Conservation (phyloP, 2,888 invertebrate genomes). For the Steromphala cineraria region DNA sequence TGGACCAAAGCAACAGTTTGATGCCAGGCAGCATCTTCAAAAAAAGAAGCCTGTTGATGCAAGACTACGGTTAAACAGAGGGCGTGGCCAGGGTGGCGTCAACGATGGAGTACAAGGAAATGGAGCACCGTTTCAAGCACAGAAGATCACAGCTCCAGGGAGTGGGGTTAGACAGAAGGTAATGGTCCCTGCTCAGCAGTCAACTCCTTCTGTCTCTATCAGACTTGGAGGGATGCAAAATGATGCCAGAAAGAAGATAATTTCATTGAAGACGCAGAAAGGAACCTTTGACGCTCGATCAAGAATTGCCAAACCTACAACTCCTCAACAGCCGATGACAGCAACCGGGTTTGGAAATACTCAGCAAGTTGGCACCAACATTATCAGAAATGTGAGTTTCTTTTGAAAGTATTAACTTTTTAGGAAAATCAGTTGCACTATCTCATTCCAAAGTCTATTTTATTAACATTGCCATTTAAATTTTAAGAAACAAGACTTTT, state of each 20-base stretch:
- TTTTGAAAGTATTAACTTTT: background rate
- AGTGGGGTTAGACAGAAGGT: background rate
- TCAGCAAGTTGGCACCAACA: conserved; percentile 8
- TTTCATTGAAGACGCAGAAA: conserved; percentile 43
- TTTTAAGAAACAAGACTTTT: no score
- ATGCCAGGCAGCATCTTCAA: conserved; percentile 37
- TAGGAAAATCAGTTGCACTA: no score
- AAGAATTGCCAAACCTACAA: conserved; percentile 43
- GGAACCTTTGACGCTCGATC: conserved; percentile 56
- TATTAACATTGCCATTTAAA: no score
- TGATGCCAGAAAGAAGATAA: conserved; percentile 47
- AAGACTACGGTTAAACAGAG: conserved; percentile 37
- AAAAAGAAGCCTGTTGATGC: conserved; percentile 37
- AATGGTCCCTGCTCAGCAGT: background rate
- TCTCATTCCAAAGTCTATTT: no score
- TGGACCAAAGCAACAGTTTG: conserved; percentile 29
- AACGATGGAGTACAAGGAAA: background rate
- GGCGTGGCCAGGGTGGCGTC: conserved; percentile 22
- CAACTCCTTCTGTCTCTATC: background rate
- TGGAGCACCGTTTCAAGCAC: background rate
- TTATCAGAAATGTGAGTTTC: conserved; percentile 16
- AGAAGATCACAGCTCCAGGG: background rate
- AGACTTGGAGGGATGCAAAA: background rate
- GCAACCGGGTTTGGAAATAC: background rate
- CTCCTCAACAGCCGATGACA: conserved; percentile 20